Evolutionary conservation across 2,113 vertebrate species (phyloP).

Genomic region (Cinclus cinclus): DNA sequence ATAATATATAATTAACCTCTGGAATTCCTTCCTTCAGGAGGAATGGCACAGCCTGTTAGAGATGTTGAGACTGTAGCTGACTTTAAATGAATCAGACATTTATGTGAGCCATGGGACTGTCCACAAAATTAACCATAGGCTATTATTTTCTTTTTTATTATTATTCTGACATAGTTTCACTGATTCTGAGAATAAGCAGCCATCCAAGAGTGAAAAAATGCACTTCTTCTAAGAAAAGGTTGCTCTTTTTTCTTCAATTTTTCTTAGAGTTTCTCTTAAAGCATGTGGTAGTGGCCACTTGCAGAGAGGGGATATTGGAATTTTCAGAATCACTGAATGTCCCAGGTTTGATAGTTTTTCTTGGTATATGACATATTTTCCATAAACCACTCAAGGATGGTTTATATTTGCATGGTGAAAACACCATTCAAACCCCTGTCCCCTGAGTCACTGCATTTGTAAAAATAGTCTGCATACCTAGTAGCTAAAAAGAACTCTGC

Average conservation of each 20-base stretch:
- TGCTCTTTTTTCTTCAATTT: neutral
- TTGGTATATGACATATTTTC: neutral
- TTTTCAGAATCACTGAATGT: neutral
- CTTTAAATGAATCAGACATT: conserved; percentile 16
- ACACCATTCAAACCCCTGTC: neutral
- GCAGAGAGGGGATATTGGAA: neutral
- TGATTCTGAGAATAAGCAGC: neutral
- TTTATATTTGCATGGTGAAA: neutral
- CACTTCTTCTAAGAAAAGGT: neutral
- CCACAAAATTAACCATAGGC: neutral
- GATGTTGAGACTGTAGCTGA: neutral
- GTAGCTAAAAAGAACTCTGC: neutral
- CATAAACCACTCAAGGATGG: neutral
- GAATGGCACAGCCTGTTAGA: neutral
- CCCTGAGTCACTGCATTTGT: neutral
- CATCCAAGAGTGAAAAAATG: neutral
- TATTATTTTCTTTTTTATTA: neutral
- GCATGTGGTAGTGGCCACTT: neutral
- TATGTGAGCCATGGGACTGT: neutral
- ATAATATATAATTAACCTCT: neutral
- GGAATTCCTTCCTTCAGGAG: neutral
- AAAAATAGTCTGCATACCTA: neutral
- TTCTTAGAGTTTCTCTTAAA: neutral
- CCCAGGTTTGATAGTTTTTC: neutral
- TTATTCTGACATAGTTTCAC: neutral